A percentile compares a stretch with the other conserved stretches of the same genome.
Evolutionary conservation across 2,113 vertebrate species (phyloP).

Genomic region (Dasyprocta punctata): DNA sequence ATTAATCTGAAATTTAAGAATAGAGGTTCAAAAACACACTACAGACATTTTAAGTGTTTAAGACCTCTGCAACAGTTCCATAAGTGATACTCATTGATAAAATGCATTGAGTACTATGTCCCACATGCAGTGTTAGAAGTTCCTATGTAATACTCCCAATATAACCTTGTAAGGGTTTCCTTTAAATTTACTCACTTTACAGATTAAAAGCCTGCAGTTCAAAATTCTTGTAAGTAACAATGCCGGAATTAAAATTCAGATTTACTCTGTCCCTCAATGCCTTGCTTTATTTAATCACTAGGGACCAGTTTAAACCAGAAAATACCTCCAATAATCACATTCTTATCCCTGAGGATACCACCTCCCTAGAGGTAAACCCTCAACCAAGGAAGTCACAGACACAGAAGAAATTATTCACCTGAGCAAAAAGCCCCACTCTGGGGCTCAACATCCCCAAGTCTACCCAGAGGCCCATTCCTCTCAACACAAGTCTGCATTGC

Average conservation of each 20-base stretch:
- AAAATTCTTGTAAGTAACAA: neutral
- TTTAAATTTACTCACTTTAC: neutral
- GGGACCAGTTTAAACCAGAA: neutral
- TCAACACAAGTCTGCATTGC: neutral
- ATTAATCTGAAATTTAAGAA: neutral
- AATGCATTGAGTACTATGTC: neutral
- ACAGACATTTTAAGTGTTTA: neutral
- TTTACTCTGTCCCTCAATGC: neutral
- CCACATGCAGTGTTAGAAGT: neutral
- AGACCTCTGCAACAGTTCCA: conserved; percentile 8
- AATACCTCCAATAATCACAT: neutral
- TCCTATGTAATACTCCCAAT: neutral
- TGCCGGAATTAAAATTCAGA: neutral
- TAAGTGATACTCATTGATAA: neutral
- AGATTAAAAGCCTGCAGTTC: neutral
- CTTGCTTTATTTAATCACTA: neutral
- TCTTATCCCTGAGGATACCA: neutral
- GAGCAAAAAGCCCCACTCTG: neutral
- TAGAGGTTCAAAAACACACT: conserved; percentile 33
- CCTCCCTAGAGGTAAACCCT: neutral
- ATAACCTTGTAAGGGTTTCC: neutral
- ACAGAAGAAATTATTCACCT: neutral
- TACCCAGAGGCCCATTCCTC: neutral
- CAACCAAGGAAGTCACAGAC: conserved; percentile 21
- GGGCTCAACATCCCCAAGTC: neutral